A percentile compares a stretch with the other conserved stretches of the same genome.
These are phyloP conservation scores for Acanthornis magna DNA, from an alignment of 2,797 vertebrate genomes.

Conservation along the genomic window DNA sequence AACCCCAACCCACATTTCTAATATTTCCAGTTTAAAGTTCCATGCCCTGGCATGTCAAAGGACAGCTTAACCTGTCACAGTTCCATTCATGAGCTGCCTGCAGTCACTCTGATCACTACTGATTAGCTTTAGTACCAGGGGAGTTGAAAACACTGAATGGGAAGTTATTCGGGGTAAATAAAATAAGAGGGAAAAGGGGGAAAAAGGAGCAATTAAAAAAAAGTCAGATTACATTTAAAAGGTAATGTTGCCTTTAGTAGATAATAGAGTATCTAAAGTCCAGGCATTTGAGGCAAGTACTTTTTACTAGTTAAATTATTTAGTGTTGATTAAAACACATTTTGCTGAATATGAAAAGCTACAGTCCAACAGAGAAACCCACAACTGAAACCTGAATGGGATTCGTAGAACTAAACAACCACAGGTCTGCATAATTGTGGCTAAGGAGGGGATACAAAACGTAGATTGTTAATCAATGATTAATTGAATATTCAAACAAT, in stretches of 20 bases:
- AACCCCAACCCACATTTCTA: neutral
- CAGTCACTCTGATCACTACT: neutral
- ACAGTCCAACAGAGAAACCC: conserved; percentile 28
- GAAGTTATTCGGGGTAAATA: neutral
- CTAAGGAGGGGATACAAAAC: conserved; percentile 35
- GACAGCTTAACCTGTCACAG: neutral
- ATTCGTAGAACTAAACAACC: neutral
- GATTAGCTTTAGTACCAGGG: neutral
- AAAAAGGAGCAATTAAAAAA: neutral
- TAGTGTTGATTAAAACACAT: conserved; percentile 25
- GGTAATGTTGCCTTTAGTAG: neutral
- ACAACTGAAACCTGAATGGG: conserved; percentile 6
- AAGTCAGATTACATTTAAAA: conserved; percentile 29
- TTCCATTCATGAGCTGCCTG: conserved; percentile 22
- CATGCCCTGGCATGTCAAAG: conserved; percentile 16
- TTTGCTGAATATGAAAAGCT: conserved; percentile 18
- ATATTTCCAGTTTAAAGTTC: neutral
- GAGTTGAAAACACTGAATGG: neutral
- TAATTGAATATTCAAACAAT: neutral
- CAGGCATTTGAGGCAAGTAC: conserved; percentile 19
- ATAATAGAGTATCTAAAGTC: conserved; percentile 1
- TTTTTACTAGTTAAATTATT: conserved; percentile 1
- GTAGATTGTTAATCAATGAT: conserved; percentile 14
- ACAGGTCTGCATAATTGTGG: conserved; percentile 15
- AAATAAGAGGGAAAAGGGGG: neutral